Evolutionary conservation across 1,140 invertebrate species (phyloP), one percentile per base, ranked within the genome.

Genomic region (Teleogryllus occipitalis): DNA sequence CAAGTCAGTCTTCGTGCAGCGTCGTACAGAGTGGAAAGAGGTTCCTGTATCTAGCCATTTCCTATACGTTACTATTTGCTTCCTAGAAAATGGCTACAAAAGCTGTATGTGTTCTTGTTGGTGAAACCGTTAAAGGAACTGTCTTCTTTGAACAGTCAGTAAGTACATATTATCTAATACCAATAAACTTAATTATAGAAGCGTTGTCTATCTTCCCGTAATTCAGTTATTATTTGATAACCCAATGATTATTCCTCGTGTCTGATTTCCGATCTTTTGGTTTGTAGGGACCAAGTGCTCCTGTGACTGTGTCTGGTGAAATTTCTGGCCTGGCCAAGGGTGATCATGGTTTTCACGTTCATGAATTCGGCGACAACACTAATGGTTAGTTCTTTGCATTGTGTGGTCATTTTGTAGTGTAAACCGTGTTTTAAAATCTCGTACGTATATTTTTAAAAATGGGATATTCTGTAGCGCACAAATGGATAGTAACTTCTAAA

Each of bases 361-460:
- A 99, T 85, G 94, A 99, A 88, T 98, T 96, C 86, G 98, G 98
- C 2, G 97, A 99, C 85, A 95, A 96, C 82, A 97, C 96, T 65
- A 97, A 98, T 86, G 92, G 91, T 91, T 82, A 82, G n/a, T 76
- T 8, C 47, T 10, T 77, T n/a, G 8, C n/a, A 27, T 21, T 12
- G 8, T 14, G 54, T 65, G 54, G 18, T 18, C 54, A 14, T 3
- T 65, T 65, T 65, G 54, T 65, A 65, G 10, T 65, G 54, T 18
- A 39, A 39, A 2, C 27, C 27, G 1, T 39, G 27, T 39, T 5
- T 39, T 39, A 39, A 39, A 39, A 39, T 5, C 27, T 39, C 27
- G 27, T 5, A 5, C 27, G 27, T 39, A 5, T 39, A 39, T 39
- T 39, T 39, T 39, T 5, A 39, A 39, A 39, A 2, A 2, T 39